Base-by-base conservation (phyloP, 1,140 invertebrate genomes). In the Drosophila tani region DNA sequence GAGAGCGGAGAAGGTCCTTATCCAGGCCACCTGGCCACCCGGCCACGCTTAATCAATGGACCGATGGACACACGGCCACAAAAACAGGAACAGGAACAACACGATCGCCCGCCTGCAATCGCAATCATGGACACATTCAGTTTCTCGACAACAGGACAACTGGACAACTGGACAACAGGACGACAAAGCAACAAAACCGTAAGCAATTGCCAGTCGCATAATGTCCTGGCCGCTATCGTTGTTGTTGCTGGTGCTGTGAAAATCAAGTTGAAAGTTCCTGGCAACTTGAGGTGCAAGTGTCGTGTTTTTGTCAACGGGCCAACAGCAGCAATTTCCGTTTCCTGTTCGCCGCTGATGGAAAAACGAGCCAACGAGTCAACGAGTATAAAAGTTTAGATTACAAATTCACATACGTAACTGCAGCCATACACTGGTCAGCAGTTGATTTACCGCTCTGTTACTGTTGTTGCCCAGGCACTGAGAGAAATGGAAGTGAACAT, bases 301-400 rank as follows among this genome's bases (percentile, higher is more conserved):
- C 85, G 85, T 88, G 85, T 90, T 90, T 85, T 88, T 90, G 86
- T 88, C 85, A 90, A 85, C 82, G 85, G 81, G 75, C 85, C 85
- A 88, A 90, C 85, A 85, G 85, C 75, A 88, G 81, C 85, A 90
- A 91, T 88, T 88, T 88, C 85, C 85, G 85, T 90, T 88, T 88
- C 85, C 85, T 90, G 80, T 81, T 71, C 79, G 69, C 62, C 73
- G 79, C 75, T 88, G 81, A 87, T 88, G 85, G 66, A 79, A 79
- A 74, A 66, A 69, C 64, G 59, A 76, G 63, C 55, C 59, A 79
- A 66, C 58, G 80, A 88, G 69, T 75, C 73, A 82, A 75, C 64
- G 84, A 71, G 81, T 78, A 77, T 77, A 88, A 88, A 88, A 88
- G 84, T 88, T 88, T 90, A 88, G 84, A 88, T 88, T 88, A 88